These are phyloP conservation scores for Mus minutoides DNA, from an alignment of 2,797 vertebrate species.

Conservation along the genomic window DNA sequence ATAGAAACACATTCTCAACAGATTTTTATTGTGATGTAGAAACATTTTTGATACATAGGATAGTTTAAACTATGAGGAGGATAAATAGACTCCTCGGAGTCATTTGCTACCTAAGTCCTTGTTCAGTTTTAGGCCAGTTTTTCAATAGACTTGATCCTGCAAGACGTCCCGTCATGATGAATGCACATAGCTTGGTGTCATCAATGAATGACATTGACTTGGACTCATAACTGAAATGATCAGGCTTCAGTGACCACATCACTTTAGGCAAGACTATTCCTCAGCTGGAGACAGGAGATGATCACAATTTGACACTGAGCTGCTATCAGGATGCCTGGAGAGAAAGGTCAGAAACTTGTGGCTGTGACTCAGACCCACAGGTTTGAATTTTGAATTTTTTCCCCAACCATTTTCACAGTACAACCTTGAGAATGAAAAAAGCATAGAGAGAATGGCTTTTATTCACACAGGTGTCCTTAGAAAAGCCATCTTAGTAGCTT, in stretches of 20 bases:
- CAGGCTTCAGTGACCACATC: neutral
- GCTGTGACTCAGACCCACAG: neutral
- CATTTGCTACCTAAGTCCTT: neutral
- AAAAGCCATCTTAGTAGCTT: neutral
- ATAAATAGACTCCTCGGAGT: neutral
- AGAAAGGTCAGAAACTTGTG: neutral
- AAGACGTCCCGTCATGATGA: neutral
- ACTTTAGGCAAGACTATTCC: no score
- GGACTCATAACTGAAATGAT: neutral
- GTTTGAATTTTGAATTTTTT: constrained; percentile 24
- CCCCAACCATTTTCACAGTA: neutral
- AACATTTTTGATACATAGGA: neutral
- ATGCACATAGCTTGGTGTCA: neutral
- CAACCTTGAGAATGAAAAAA: neutral
- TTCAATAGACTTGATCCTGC: neutral
- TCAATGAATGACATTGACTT: neutral
- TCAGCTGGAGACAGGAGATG: neutral
- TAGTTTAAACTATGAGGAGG: constrained; percentile 27
- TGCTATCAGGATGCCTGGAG: neutral
- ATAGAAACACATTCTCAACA: neutral
- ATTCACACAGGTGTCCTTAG: neutral
- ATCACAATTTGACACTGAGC: neutral
- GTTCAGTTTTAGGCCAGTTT: neutral
- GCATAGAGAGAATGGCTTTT: neutral
- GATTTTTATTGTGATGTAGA: constrained; percentile 22